phyloP scores from a whole-genome alignment of 2,888 invertebrate species.

The Athetis lepigone region DNA sequence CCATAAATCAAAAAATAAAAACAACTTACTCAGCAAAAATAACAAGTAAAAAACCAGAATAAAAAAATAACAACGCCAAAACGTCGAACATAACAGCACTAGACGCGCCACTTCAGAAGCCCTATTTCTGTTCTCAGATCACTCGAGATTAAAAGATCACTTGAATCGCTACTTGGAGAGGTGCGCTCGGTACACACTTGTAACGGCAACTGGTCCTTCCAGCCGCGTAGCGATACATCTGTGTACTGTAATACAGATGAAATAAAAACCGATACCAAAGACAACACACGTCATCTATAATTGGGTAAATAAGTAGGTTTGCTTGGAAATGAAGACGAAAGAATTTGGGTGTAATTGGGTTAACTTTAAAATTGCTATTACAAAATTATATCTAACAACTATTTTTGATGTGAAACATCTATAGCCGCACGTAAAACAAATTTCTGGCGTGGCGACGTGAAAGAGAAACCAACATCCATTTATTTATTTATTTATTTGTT shows the following conservation, averaged over 20 bases:
- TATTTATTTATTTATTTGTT: too few species aligned
- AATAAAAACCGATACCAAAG: slow-evolving; percentile 59
- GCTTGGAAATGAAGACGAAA: neutral
- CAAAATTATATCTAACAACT: too few species aligned
- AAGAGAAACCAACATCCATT: too few species aligned
- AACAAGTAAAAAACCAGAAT: neutral
- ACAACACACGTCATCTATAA: slow-evolving; percentile 33
- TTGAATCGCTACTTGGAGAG: slow-evolving; percentile 55
- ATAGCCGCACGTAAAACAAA: too few species aligned
- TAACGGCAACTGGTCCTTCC: slow-evolving; percentile 59
- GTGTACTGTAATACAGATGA: slow-evolving; percentile 19
- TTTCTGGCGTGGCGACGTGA: too few species aligned
- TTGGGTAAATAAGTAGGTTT: slow-evolving; percentile 33
- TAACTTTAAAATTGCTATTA: neutral
- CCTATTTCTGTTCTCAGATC: slow-evolving; percentile 35
- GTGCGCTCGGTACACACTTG: slow-evolving; percentile 61
- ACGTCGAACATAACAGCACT: neutral
- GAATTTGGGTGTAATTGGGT: too few species aligned
- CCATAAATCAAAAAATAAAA: neutral
- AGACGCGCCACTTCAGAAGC: slow-evolving; percentile 44
- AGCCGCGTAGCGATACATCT: slow-evolving; percentile 49
- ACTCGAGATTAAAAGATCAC: slow-evolving; percentile 58
- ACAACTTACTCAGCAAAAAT: neutral
- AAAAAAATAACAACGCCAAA: neutral
- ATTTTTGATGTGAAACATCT: too few species aligned